Evolutionary conservation across 1,140 invertebrate genomes (phyloP), one percentile per base, ranked within the genome.

Genomic region (Ectropis grisescens): DNA sequence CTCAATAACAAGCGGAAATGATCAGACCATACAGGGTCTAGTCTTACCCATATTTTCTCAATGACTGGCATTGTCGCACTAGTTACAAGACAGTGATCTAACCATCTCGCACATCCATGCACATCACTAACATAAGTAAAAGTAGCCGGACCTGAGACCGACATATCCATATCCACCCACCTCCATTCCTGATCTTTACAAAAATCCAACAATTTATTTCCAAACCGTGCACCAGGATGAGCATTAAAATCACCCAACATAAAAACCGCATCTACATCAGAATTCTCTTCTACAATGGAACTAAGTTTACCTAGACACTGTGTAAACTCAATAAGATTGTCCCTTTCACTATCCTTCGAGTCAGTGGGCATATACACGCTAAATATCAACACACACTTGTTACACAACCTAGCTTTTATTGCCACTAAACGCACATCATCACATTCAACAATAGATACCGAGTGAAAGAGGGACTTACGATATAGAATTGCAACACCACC

Each of bases 1-100:
- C 29, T 45, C 28, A 19, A 47, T 23, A 30, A 39, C 7, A 1
- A 56, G 19, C 7, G 52, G 52, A 35, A 50, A 23, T 51, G 47
- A 22, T 50, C 52, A 2, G 44, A 52, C 43, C 42, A 46, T 2
- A 41, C 37, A 28, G 42, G 32, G 28, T 19, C 13, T 46, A 14
- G n/a, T 13, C 12, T n/a, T 1, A 47, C 29, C 28, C 28, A 14
- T 2, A 44, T 8, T 14, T 16, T 12, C 3, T 11, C 5, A 8
- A 47, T 19, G 13, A 32, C 22, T 7, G 25, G 4, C 15, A 15
- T 11, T 2, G 37, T 42, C 1, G 40, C n/a, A 19, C 44, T 28
- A 7, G 41, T 33, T 0, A 33, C 19, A 6, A 39, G 10, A 26
- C 14, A 39, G 37, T 39, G 37, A 15, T 39, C 37, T 15, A 39